Conservation (phyloP, 2,888 invertebrate genomes). For the Neoaliturus tenellus region DNA sequence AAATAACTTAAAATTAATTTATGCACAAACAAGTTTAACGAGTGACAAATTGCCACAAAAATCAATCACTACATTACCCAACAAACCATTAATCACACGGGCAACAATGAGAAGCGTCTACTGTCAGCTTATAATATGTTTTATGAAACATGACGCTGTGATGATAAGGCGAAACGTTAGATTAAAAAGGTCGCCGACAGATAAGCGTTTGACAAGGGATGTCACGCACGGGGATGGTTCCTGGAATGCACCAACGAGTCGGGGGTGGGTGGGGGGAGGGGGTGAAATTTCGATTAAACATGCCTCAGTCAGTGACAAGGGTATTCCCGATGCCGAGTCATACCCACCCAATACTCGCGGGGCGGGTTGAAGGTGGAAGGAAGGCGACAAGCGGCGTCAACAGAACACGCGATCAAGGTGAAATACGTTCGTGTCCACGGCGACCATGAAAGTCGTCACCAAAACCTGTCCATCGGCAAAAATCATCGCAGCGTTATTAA, state of each 20-base stretch:
- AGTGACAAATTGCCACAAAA: neutral
- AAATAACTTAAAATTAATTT: too few species aligned
- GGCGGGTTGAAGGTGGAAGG: neutral
- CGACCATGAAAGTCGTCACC: too few species aligned
- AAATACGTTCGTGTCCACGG: neutral
- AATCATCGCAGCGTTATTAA: too few species aligned
- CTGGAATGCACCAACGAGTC: neutral
- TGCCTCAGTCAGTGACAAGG: constrained; percentile 7
- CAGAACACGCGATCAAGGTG: neutral
- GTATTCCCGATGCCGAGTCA: neutral
- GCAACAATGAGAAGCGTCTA: neutral
- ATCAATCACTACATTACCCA: neutral
- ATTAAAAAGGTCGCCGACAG: neutral
- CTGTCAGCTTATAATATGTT: neutral
- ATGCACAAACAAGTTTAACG: too few species aligned
- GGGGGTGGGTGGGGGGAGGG: neutral
- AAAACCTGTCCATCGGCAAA: too few species aligned
- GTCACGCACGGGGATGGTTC: neutral
- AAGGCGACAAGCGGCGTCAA: neutral
- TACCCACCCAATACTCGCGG: neutral
- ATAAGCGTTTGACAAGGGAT: neutral
- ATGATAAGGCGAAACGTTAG: neutral
- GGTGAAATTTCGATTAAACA: constrained; percentile 22
- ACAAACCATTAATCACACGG: neutral
- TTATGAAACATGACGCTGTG: neutral